Evolutionary conservation across 1,140 invertebrate genomes (phyloP).

Genomic region (Chrysomallon squamiferum): DNA sequence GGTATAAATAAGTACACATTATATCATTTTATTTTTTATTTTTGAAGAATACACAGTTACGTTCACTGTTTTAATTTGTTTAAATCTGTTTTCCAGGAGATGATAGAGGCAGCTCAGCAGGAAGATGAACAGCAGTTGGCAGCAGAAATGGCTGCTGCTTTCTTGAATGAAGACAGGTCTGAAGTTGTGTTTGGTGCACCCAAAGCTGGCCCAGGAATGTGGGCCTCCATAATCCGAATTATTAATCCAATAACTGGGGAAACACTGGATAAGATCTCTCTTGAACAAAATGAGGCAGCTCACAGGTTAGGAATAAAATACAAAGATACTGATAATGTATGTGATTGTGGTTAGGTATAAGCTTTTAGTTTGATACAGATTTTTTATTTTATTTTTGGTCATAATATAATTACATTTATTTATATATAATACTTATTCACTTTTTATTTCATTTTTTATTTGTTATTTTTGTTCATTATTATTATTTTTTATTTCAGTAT

Average conservation of each 20-base stretch:
- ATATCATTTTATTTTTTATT: no score
- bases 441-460: no score
- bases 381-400: no score
- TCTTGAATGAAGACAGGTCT: slow-evolving; percentile 92
- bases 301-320: slow-evolving; percentile 69
- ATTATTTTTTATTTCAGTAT: slow-evolving; percentile 70
- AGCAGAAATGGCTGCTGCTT: slow-evolving; percentile 95
- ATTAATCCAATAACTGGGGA: slow-evolving; percentile 88
- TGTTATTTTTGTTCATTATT: no score
- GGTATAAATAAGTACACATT: no score
- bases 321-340: no score
- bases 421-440: no score
- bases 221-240: slow-evolving; percentile 93
- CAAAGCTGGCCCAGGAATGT: slow-evolving; percentile 94
- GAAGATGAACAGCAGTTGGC: slow-evolving; percentile 94
- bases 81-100: slow-evolving; percentile 71
- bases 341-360: no score
- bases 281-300: slow-evolving; percentile 97
- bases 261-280: slow-evolving; percentile 78
- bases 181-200: slow-evolving; percentile 95
- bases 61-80: no score
- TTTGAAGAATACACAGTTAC: no score
- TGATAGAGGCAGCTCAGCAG: slow-evolving; percentile 95
- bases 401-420: no score
- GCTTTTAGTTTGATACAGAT: no score